A percentile compares a stretch with the other conserved stretches of the same genome.
phyloP scores from a whole-genome alignment of 2,113 vertebrate species.

The Vulpes vulpes region DNA sequence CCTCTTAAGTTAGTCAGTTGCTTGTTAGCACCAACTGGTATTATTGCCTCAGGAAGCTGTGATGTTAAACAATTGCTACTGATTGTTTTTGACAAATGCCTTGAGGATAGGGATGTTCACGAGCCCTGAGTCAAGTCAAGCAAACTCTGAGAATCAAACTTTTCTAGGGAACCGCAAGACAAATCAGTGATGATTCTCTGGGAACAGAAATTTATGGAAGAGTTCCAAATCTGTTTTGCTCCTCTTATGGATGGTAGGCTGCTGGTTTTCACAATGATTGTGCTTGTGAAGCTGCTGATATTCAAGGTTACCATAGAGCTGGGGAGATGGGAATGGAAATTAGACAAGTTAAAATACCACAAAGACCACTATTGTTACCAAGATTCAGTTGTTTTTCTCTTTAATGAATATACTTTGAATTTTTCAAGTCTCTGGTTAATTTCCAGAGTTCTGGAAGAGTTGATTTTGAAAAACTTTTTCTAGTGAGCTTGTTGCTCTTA shows the following conservation, averaged over 20 bases:
- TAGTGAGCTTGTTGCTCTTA: not conserved
- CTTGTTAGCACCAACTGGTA: not conserved
- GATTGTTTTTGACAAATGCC: slow-evolving; percentile 48
- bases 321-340: not conserved
- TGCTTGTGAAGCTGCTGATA: not conserved
- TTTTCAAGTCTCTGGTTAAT: not conserved
- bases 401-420: not conserved
- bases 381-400: not conserved
- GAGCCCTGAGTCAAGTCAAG: not conserved
- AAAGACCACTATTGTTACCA: not conserved
- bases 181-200: not conserved
- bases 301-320: not conserved
- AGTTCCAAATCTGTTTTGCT: not conserved
- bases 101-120: not conserved
- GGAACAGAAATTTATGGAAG: not conserved
- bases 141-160: not conserved
- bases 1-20: not conserved
- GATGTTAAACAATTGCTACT: slow-evolving; percentile 16
- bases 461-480: not conserved
- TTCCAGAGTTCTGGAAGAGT: not conserved
- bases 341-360: not conserved
- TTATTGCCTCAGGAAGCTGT: not conserved
- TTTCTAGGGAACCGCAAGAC: not conserved
- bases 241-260: not conserved
- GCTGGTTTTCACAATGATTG: not conserved